Base-by-base conservation (phyloP, 2,113 vertebrate species). In the Dicerorhinus sumatrensis region DNA sequence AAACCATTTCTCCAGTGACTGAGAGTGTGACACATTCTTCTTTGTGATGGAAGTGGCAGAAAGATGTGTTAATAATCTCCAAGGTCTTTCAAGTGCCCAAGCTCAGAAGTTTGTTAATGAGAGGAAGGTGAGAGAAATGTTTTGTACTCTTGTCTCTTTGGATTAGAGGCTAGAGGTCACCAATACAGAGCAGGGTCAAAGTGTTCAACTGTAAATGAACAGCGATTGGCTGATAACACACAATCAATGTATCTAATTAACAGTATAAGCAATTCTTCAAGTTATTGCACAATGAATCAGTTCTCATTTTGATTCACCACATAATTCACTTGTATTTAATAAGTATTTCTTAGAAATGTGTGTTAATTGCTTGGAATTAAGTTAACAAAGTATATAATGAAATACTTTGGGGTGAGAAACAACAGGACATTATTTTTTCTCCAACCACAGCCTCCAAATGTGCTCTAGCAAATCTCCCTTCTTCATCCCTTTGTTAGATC, bases 31-130 rank as follows among this genome's bases (percentile, higher is more conserved):
- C 77, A 62, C 51, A 65, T 8, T 73, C 56, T 80, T 91, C 58
- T 60, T 97, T 95, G 97, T 89, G 76, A 85, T n/a, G 36, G 17
- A 63, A 42, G 73, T 60, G 62, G 31, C n/a, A 58, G 31, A 93
- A 93, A 54, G 39, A 42, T 27, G 96, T 46, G 4, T 79, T 97
- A 97, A 98, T 83, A 83, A 87, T 46, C 72, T 46, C 83, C 86
- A 46, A 21, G 48, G 36, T 85, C 85, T 75, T 18, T 39, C 36
- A 46, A 67, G 83, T 21, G 56, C 23, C 39, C 67, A 58, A 14
- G 65, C 25, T 80, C 31, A 23, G 51, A 81, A 39, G 31, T 29
- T 46, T 72, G 67, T 69, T 98, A 94, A 94, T 97, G 79, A 96
- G 83, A 86, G 12, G 29, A 67, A 87, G 5, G 18, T n/a, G n/a